A percentile compares a stretch with the other conserved stretches of the same genome.
Conservation (phyloP, 2,113 vertebrate genomes). For the Gadus chalcogrammus region DNA sequence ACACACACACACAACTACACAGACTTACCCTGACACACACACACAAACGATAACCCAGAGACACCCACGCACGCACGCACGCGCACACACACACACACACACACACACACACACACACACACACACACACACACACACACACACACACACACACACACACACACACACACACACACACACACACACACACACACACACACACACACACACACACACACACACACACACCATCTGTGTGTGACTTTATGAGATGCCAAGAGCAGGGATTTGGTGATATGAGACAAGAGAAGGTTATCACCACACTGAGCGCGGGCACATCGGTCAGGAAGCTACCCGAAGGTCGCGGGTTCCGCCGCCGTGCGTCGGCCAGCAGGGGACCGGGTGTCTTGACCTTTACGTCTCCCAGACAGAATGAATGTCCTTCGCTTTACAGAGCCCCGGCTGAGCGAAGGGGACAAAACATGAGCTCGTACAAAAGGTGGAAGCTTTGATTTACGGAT, state of each 20-base stretch:
- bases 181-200: not conserved
- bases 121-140: too few relatives aligned
- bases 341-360: not conserved
- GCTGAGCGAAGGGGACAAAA: constrained; percentile 15
- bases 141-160: not conserved
- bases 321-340: constrained; percentile 6
- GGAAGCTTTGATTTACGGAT: too few relatives aligned
- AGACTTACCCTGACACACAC: not conserved
- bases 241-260: constrained; percentile 56
- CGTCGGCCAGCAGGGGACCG: constrained; percentile 31
- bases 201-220: constrained; percentile 2
- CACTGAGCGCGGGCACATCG: constrained; percentile 31
- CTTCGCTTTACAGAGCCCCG: constrained; percentile 25
- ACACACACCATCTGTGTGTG: constrained; percentile 20
- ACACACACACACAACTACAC: not conserved
- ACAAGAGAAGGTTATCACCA: constrained; percentile 48
- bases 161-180: not conserved
- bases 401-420: constrained; percentile 31
- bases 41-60: constrained; percentile 15
- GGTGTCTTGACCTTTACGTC: constrained; percentile 41
- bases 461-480: too few relatives aligned
- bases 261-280: constrained; percentile 52
- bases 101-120: constrained; percentile 9
- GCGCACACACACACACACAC: not conserved
- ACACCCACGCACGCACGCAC: not conserved